Percentiles rank a stretch among this genome's conserved stretches.
Conservation (phyloP, 1,140 invertebrate species). For the Diachasmimorpha longicaudata region DNA sequence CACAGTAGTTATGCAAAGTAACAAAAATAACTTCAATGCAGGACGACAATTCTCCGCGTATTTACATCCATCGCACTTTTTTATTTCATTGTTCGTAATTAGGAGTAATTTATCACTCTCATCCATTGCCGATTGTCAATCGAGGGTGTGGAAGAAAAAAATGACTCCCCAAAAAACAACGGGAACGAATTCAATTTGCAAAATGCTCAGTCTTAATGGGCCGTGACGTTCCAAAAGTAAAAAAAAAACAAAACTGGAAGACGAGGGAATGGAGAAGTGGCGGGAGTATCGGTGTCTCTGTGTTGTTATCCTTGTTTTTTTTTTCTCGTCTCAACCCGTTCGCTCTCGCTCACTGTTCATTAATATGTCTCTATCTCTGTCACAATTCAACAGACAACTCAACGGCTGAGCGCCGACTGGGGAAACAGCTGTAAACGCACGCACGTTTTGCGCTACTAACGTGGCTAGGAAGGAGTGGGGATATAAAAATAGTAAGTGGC, state of each 20-base stretch:
- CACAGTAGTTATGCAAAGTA: conserved; percentile 1
- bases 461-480: conserved; percentile 6
- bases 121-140: not conserved
- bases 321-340: not conserved
- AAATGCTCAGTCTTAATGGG: not conserved
- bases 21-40: conserved; percentile 13
- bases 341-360: not conserved
- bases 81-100: not conserved
- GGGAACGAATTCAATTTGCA: not conserved
- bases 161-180: not conserved
- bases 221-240: not conserved
- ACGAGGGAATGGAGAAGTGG: not conserved
- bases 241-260: not conserved
- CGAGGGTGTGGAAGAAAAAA: not conserved
- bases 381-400: conserved; percentile 25
- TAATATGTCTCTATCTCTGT: not conserved
- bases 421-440: conserved; percentile 46
- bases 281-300: not conserved
- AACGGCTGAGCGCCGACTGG: conserved; percentile 43
- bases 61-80: not conserved
- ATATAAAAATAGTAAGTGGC: not conserved
- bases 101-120: not conserved
- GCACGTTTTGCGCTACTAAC: conserved; percentile 41
- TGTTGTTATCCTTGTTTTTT: not conserved
- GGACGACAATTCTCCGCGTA: not conserved